These are phyloP conservation scores for Bungarus multicinctus DNA, from an alignment of 2,113 vertebrate genomes.

Conservation along the genomic window DNA sequence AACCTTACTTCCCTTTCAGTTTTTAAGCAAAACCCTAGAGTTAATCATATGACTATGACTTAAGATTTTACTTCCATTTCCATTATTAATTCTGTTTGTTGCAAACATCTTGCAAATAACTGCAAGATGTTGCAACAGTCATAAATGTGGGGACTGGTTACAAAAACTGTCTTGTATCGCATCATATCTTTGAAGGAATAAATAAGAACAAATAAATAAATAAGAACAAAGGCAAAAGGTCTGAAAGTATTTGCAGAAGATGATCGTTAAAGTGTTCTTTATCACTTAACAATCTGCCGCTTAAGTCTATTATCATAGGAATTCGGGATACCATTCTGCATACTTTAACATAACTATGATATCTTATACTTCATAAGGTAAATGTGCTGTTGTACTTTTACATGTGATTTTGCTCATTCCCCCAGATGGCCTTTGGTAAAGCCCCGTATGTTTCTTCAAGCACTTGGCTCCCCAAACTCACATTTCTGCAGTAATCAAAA, in stretches of 20 bases:
- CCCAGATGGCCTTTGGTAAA: not conserved
- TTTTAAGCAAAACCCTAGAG: not conserved
- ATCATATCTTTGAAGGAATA: not conserved
- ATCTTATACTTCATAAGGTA: not conserved
- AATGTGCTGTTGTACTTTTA: not conserved
- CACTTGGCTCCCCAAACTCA: not conserved
- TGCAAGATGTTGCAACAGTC: not conserved
- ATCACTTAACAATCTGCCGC: not conserved
- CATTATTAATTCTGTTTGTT: not conserved
- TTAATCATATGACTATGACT: not conserved
- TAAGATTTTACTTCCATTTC: not conserved
- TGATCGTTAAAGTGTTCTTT: not conserved
- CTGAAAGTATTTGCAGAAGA: not conserved
- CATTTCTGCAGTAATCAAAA: conserved; percentile 45
- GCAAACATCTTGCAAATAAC: not conserved
- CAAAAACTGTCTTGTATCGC: not conserved
- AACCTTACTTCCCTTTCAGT: not conserved
- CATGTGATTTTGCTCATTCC: not conserved
- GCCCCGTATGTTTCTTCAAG: not conserved
- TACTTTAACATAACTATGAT: not conserved
- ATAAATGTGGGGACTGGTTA: not conserved
- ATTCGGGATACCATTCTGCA: not conserved
- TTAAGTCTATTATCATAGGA: not conserved
- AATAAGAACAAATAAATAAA: not conserved
- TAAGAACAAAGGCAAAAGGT: not conserved